Conservation (phyloP, 2,888 invertebrate species). For the Tupiocoris notatus region DNA sequence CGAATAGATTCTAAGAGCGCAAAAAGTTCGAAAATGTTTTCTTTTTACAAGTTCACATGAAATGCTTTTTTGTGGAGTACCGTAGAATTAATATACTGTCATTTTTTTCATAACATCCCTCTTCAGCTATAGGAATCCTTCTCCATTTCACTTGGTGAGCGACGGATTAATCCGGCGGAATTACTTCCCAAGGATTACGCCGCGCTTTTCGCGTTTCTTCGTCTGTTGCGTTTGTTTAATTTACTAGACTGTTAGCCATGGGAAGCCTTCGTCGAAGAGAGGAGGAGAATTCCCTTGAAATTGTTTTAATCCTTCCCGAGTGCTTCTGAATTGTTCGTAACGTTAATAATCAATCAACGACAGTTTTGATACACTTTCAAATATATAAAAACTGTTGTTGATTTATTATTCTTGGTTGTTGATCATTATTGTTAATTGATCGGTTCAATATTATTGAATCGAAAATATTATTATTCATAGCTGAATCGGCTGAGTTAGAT, state of each 20-base stretch:
- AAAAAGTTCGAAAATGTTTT: too few species aligned
- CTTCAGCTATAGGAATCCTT: not conserved
- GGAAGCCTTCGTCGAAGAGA: constrained; percentile 2
- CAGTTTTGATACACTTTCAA: too few species aligned
- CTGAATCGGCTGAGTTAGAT: too few species aligned
- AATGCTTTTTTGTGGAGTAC: too few species aligned
- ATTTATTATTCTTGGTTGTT: too few species aligned
- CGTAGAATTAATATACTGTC: constrained; percentile 6
- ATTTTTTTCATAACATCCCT: constrained; percentile 5
- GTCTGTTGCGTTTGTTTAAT: constrained; percentile 26
- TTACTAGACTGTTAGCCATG: constrained; percentile 19
- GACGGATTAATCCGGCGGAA: constrained; percentile 32
- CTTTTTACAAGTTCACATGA: too few species aligned
- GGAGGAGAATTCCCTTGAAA: constrained; percentile 6
- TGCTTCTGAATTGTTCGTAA: not conserved
- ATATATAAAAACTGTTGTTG: too few species aligned
- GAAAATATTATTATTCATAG: too few species aligned
- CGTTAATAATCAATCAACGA: too few species aligned
- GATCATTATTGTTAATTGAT: too few species aligned
- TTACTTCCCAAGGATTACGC: constrained; percentile 27
- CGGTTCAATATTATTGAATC: too few species aligned
- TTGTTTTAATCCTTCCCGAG: not conserved
- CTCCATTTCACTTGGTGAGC: constrained; percentile 15
- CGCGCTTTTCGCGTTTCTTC: constrained; percentile 31
- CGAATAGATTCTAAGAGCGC: too few species aligned